Evolutionary conservation across 2,888 invertebrate species (phyloP).

Genomic region (Drosophila conformis): DNA sequence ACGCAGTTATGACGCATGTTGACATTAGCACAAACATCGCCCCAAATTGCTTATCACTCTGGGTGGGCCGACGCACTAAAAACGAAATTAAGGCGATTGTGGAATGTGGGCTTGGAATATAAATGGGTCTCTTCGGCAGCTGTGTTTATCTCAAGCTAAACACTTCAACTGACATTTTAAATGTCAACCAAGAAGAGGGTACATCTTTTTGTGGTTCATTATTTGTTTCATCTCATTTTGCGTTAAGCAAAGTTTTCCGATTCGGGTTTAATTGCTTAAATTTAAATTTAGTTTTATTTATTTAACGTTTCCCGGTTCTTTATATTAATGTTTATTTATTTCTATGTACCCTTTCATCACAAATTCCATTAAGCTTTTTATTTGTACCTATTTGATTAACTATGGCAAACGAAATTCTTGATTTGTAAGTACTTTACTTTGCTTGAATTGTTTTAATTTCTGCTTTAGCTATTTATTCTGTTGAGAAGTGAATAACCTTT

Average conservation of each 20-base stretch:
- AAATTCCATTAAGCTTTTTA: neutral
- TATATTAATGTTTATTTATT: neutral
- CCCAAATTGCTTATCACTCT: constrained; percentile 46
- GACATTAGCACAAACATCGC: constrained; percentile 57
- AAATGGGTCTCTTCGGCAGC: constrained; percentile 26
- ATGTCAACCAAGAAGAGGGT: neutral
- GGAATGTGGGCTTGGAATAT: constrained; percentile 12
- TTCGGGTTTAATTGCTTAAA: neutral
- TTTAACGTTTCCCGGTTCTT: neutral
- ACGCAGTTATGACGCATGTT: constrained; percentile 65
- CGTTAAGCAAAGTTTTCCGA: neutral
- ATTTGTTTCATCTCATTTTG: neutral
- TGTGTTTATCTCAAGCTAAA: constrained; percentile 19
- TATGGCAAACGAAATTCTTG: neutral
- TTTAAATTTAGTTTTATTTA: neutral
- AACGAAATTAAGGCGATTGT: constrained; percentile 44
- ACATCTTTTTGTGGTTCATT: neutral
- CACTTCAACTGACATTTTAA: neutral
- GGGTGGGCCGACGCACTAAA: constrained; percentile 33
- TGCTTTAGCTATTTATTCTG: neutral
- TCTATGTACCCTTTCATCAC: neutral
- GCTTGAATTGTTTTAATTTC: neutral
- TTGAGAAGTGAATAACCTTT: constrained; percentile 30
- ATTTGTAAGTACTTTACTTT: neutral
- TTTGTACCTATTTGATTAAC: neutral